Evolutionary conservation across 2,888 invertebrate genomes (phyloP), one percentile per base, ranked within the genome.

Genomic region (Emmelina monodactyla): DNA sequence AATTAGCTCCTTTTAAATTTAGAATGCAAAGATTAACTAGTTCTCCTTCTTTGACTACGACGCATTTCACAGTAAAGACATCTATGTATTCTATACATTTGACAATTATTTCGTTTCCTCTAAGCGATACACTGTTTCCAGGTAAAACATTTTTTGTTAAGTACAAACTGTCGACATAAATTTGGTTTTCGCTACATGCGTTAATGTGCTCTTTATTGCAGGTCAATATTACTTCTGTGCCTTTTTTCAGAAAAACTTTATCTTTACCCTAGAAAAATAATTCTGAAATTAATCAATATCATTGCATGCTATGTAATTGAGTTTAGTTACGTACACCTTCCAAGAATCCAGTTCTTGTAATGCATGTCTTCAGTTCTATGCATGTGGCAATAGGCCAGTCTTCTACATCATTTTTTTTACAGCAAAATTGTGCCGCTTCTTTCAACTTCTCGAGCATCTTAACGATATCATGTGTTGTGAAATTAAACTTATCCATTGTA

Each of bases 341-440:
- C 9, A 19, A 19, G n/a, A 62, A 35, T 1, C 67, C 94, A 31
- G 91, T 93, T 50, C 88, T 82, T 44, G 94, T 91, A 65, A 92
- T 90, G 2, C 91, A 90, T 2, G 92, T 92, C 56, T 90, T 91
- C 1, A 94, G 88, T 52, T 94, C 92, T 32, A 93, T 65, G 34
- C 91, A 92, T 46, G 93, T 88, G 2, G 89, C 92, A 4, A 93
- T 78, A 0, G 92, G 87, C 56, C 81, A 83, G 31, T 79, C 71
- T 14, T 82, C 59, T 0, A 84, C 81, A 3, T 76, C 61, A 32
- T 54, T 28, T 46, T 83, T 85, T 33, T 81, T 64, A 40, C 85
- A 83, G 44, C 86, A 82, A 43, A 75, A 81, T 13, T 71, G 47
- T 19, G 55, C 50, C 2, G 78, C 66, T 19, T 55, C 51, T 14